These are phyloP conservation scores for Mus spretus DNA, from an alignment of 2,797 vertebrate species.

Conservation along the genomic window DNA sequence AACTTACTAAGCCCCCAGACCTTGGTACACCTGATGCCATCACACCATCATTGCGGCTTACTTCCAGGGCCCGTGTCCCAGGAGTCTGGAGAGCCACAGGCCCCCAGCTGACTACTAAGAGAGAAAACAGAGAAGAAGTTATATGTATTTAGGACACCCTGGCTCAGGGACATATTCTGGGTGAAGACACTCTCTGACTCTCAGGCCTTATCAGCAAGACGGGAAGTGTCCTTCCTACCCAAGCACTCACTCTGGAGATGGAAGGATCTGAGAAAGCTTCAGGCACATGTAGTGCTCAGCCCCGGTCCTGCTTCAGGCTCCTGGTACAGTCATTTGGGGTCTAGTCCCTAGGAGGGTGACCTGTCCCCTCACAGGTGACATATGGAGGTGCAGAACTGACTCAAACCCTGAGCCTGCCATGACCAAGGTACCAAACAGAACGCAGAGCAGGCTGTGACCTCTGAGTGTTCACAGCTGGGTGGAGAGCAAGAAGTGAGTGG, in stretches of 20 bases:
- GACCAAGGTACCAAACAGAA: rapidly evolving
- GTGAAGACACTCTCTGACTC: not conserved
- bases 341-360: not conserved
- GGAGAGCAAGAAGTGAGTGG: not conserved
- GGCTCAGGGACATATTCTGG: not conserved
- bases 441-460: not conserved
- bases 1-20: not conserved
- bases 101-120: not conserved
- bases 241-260: not conserved
- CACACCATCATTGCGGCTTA: not conserved
- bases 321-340: not conserved
- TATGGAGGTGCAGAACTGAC: not conserved
- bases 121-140: not conserved
- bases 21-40: not conserved
- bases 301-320: not conserved
- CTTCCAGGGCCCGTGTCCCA: not conserved
- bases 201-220: not conserved
- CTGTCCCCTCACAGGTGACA: not conserved
- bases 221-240: not conserved
- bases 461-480: not conserved
- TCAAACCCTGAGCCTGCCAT: not conserved
- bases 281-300: not conserved
- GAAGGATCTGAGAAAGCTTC: not conserved
- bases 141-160: rapidly evolving
- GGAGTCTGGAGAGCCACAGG: not conserved